Evolutionary conservation across 2,888 invertebrate species (phyloP), one percentile per base, ranked within the genome.

Genomic region (Drosophila paracracens): DNA sequence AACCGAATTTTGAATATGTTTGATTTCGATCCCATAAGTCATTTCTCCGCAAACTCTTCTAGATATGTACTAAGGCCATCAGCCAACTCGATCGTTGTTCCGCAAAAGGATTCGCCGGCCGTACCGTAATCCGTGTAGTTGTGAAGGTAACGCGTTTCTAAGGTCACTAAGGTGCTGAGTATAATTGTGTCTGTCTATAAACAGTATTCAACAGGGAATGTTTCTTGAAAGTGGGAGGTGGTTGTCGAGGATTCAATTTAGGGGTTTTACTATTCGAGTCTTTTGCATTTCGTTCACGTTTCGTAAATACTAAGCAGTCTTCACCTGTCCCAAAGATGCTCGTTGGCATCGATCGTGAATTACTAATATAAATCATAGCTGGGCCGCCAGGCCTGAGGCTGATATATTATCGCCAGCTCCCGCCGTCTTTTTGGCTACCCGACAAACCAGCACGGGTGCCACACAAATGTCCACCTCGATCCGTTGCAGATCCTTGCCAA

Each of bases 341-440:
- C 65, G 59, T 65, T 70, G 69, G 58, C 54, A 40, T 62, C 29
- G 18, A 29, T 60, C 21, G 27, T 75, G 46, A 25, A 46, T 2
- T 46, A 25, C 16, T 16, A 46, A 16, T 25, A 16, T 8, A 5
- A 46, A 46, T 46, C 35, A 57, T 38, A 96, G 94, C 92, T 96
- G 96, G 62, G 95, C 93, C n/a, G 95, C 96, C 21, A 97, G 93
- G n/a, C 97, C 97, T 2, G 97, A 96, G n/a, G 97, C 96, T 0
- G 97, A 97, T 76, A 97, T 96, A 90, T 97, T 97, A 91, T 97
- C 97, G 0, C 97, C 97, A 13, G 97, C 97, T 0, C 97, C 97
- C 0, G 96, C 97, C 0, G 97, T 97, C 86, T 97, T 95, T 70
- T 95, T 95, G 0, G 96, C 97, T 81, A 96, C 94, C 0, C 96